Conservation (phyloP, 1,140 invertebrate species). For the Nixonia krombeini region DNA sequence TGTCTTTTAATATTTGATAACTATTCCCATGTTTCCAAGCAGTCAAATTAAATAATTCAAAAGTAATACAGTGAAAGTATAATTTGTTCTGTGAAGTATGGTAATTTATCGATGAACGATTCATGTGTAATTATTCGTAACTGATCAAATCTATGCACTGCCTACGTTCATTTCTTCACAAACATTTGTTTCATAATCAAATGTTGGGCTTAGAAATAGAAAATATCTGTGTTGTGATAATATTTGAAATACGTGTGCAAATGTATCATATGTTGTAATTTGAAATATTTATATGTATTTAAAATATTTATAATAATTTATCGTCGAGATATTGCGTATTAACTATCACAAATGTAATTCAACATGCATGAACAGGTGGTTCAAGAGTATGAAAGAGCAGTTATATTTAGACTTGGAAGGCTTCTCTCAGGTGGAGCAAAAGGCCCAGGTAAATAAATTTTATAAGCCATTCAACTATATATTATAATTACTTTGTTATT, state of each 20-base stretch:
- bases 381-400: slow-evolving; percentile 91
- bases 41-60: no score
- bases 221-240: neutral
- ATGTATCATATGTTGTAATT: neutral
- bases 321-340: neutral
- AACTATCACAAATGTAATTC: no score
- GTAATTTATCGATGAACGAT: no score
- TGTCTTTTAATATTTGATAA: no score
- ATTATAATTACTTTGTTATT: neutral
- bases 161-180: no score
- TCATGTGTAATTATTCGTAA: no score
- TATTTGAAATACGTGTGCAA: neutral
- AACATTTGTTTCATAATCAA: no score
- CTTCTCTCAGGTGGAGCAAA: slow-evolving; percentile 91
- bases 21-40: no score
- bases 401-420: slow-evolving; percentile 90
- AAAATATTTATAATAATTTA: neutral
- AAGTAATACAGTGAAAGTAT: no score
- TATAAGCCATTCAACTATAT: neutral
- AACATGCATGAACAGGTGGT: slow-evolving; percentile 83
- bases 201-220: no score
- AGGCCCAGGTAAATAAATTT: slow-evolving; percentile 80
- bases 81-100: no score
- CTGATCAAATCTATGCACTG: no score
- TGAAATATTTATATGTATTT: neutral